phyloP scores from a whole-genome alignment of 2,113 vertebrate species.

The Eupsittula cactorum region DNA sequence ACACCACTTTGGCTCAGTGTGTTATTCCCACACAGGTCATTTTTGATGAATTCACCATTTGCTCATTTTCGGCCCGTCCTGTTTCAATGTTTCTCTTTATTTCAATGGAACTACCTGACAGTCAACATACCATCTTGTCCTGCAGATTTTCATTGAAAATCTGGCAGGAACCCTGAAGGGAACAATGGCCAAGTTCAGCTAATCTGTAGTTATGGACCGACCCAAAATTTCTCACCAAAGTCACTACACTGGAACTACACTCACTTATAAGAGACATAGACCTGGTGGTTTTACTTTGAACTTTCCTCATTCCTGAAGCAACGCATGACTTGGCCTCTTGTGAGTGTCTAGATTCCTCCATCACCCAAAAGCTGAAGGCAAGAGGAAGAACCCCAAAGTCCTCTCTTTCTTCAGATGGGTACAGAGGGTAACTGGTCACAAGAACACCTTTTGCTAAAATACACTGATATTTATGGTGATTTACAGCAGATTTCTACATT shows the following conservation, averaged over 20 bases:
- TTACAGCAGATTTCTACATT: not conserved
- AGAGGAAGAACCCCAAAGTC: not conserved
- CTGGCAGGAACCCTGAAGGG: not conserved
- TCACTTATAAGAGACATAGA: not conserved
- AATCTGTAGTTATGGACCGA: not conserved
- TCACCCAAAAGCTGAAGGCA: not conserved
- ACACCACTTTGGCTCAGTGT: not conserved
- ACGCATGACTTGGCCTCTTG: accelerated
- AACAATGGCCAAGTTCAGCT: not conserved
- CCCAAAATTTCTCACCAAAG: not conserved
- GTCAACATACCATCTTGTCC: not conserved
- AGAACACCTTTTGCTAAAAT: not conserved
- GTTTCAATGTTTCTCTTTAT: not conserved
- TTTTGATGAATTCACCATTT: conserved; percentile 3
- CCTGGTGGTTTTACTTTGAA: not conserved
- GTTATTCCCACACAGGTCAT: not conserved
- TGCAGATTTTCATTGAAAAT: not conserved
- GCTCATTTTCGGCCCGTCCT: not conserved
- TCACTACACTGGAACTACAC: not conserved
- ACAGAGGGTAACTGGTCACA: not conserved
- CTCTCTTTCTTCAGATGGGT: not conserved
- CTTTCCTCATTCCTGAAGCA: not conserved
- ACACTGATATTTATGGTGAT: not conserved
- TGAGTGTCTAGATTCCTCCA: not conserved
- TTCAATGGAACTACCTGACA: not conserved